phyloP scores from a whole-genome alignment of 53 echinoderm and acorn worm genomes.

The Patiria pectinifera region DNA sequence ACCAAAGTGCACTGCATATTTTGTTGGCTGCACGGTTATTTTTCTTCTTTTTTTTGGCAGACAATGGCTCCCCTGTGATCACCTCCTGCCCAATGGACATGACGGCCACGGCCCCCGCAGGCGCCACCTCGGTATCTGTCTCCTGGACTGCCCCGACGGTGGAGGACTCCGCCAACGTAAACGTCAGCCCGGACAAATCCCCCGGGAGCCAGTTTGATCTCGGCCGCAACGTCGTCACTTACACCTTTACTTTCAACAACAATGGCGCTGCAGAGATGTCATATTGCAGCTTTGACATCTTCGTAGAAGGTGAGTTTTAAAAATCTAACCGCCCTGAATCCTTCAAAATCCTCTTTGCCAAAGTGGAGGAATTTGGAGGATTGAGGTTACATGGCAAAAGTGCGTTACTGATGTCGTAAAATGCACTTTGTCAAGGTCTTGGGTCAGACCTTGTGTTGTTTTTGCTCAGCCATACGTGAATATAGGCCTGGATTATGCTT shows the following conservation, averaged over 20 bases:
- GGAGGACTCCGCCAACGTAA: background rate
- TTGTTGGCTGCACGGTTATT: too few relatives aligned
- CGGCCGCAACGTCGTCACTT: constrained; percentile 42
- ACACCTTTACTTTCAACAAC: constrained; percentile 37
- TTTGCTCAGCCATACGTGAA: too few relatives aligned
- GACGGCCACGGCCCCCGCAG: background rate
- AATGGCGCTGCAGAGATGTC: background rate
- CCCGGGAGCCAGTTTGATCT: background rate
- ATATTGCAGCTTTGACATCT: constrained; percentile 41
- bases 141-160: constrained; percentile 43
- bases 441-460: too few relatives aligned
- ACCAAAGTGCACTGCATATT: too few relatives aligned
- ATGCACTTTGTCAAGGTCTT: too few relatives aligned
- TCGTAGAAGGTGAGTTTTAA: constrained; percentile 27
- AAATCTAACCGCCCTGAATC: too few relatives aligned
- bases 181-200: background rate
- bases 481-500: too few relatives aligned
- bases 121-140: background rate
- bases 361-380: too few relatives aligned
- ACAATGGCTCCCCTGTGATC: constrained; percentile 61
- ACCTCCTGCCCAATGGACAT: constrained; percentile 54
- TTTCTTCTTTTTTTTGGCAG: constrained; percentile 17
- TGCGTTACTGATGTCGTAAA: too few relatives aligned
- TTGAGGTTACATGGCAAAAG: too few relatives aligned
- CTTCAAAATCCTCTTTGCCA: too few relatives aligned